Evolutionary conservation across 1,140 invertebrate genomes (phyloP), one percentile per base, ranked within the genome.

Genomic region (Panulirus ornatus): DNA sequence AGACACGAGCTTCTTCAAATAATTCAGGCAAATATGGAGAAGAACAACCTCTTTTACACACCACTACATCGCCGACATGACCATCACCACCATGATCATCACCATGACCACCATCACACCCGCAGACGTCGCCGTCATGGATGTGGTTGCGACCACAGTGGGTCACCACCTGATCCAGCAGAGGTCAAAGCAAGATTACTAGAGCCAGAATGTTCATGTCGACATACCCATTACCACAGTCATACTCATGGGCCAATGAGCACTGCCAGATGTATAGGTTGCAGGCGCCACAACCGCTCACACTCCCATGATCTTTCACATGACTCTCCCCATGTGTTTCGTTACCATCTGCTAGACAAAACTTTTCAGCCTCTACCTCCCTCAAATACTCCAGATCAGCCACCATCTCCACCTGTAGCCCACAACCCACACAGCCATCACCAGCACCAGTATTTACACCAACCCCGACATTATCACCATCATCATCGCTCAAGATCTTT

Each of bases 11-110:
- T 97, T 91, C 95, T 97, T 84, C 96, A 97, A 94, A 96, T 98
- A 92, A 97, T 98, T 92, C 96, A 97, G 94, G 96, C 97, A 86
- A 98, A 97, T 93, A 97, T 98, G 97, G 97, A 97, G 94, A 97
- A 97, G 94, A 97, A 98, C 94, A 97, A 97, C 94, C 94, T 97
- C 94, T 96, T 96, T 92, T 93, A 90, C 75, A 87, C 84, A 14
- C 91, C 91, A 11, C 63, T 91, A 0, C 83, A 91, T 47, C 86
- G 78, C 40, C 54, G 78, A 6, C 79, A 82, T 30, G 58, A 82
- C 27, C 75, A 87, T 44, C 75, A 79, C 16, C 83, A 89, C 86
- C 73, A 82, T 73, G 30, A 63, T 16, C 36, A 84, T 58, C 38
- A 84, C 44, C 73, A 86, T 70, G 51, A 84, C 44, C 71, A 79